Evolutionary conservation across 2,888 invertebrate species (phyloP).

Genomic region (Tetropium fuscum): DNA sequence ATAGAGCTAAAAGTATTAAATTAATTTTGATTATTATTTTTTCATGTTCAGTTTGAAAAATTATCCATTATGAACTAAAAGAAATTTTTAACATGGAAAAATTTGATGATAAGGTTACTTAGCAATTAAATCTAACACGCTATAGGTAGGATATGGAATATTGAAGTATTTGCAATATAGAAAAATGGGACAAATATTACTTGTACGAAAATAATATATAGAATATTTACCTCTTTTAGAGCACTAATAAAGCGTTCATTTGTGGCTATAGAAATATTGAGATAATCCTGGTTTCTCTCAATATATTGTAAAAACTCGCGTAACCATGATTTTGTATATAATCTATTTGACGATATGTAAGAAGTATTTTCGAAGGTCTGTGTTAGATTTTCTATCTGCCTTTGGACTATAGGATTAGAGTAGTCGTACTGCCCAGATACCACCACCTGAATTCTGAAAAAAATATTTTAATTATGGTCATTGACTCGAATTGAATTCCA

Average conservation of each 20-base stretch:
- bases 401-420: slow-evolving; percentile 81
- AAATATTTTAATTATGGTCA: too few relatives aligned
- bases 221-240: slow-evolving; percentile 83
- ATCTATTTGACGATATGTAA: slow-evolving; percentile 77
- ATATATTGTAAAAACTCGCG: slow-evolving; percentile 84
- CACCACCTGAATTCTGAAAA: slow-evolving; percentile 75
- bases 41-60: too few relatives aligned
- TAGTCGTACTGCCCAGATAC: slow-evolving; percentile 85
- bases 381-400: slow-evolving; percentile 83
- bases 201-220: too few relatives aligned
- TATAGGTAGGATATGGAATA: too few relatives aligned
- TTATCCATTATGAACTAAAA: too few relatives aligned
- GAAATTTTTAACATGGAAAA: too few relatives aligned
- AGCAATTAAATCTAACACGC: too few relatives aligned
- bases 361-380: slow-evolving; percentile 82
- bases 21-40: background rate
- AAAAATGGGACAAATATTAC: too few relatives aligned
- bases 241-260: slow-evolving; percentile 80
- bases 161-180: too few relatives aligned
- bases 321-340: slow-evolving; percentile 92
- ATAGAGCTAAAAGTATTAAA: slow-evolving; percentile 73
- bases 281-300: slow-evolving; percentile 78
- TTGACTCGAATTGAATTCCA: too few relatives aligned
- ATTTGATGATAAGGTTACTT: too few relatives aligned
- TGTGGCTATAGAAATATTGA: slow-evolving; percentile 81